Evolutionary conservation across 2,113 vertebrate species (phyloP), one percentile per base, ranked within the genome.

Genomic region (Puma concolor): DNA sequence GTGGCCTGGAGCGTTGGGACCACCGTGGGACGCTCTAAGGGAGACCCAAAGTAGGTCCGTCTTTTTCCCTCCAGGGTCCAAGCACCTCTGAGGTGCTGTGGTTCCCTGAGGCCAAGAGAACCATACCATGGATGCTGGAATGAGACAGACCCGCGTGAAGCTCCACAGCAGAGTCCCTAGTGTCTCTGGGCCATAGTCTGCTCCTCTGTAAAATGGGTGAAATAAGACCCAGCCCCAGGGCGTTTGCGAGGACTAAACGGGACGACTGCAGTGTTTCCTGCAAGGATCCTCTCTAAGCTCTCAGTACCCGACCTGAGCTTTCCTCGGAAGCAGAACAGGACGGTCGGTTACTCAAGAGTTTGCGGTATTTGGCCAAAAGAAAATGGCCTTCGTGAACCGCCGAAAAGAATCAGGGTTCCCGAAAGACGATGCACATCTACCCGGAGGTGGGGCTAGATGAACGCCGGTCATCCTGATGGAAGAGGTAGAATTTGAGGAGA

Each of bases 61-160:
- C 27, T 41, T 64, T 15, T 41, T 31, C 38, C 33, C 25, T 84
- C 38, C 41, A 27, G 48, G 17, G 27, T 31, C 14, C 38, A 83
- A 5, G 25, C 17, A 19, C 31, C 48, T 77, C 48, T 23, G 15
- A 60, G 31, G 31, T 38, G 4, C 48, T 66, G 13, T 4, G 63
- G 50, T 48, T 48, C 74, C 41, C 8, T 48, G 74, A 10, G 29
- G 38, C 38, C 9, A 16, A 38, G 41, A 19, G 31, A 25, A 38
- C 1, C 1, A 38, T 4, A 3, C 17, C 16, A 1, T 29, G 31
- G 4, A 0, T n/a, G 17, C 3, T 2, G 48, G 25, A 23, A 54
- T 72, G 19, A n/a, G 63, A 72, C 50, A 9, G 1, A 1, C 15
- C 38, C 23, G 63, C 2, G 4, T 72, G 13, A 2, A 2, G 5